A percentile compares a stretch with the other conserved stretches of the same genome.
Evolutionary conservation across 92 coral and sea anemone species (phyloP).

Genomic region (Phymanthus crucifer): DNA sequence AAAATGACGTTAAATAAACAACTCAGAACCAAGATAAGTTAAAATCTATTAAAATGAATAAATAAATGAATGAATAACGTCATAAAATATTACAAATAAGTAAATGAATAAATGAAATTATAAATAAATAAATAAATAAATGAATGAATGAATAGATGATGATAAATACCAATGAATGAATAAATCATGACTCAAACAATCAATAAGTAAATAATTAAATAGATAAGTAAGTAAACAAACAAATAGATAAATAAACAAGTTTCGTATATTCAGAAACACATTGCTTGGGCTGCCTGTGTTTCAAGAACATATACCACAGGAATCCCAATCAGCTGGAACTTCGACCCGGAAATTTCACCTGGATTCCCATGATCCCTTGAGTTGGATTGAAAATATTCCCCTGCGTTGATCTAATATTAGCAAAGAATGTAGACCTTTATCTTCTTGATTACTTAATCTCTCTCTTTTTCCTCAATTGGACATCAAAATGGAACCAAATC

Average conservation of each 20-base stretch:
- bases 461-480: not conserved
- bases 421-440: not conserved
- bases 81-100: too few species aligned
- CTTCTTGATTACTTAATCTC: not conserved
- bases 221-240: not conserved
- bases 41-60: too few species aligned
- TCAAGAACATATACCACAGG: slow-evolving; percentile 12
- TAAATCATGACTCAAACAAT: too few species aligned
- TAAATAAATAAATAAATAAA: too few species aligned
- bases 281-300: not conserved
- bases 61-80: too few species aligned
- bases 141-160: too few species aligned
- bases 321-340: slow-evolving; percentile 23
- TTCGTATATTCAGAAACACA: too few species aligned
- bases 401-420: not conserved
- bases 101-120: too few species aligned
- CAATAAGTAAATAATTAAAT: too few species aligned
- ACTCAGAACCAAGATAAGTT: too few species aligned
- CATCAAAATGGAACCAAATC: slow-evolving; percentile 18
- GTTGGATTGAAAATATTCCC: not conserved
- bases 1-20: too few species aligned
- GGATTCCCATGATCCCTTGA: slow-evolving; percentile 20
- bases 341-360: slow-evolving; percentile 27
- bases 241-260: not conserved
- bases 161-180: too few species aligned